These are phyloP conservation scores for Columba janthina DNA, from an alignment of 2,113 vertebrate species.

Conservation along the genomic window DNA sequence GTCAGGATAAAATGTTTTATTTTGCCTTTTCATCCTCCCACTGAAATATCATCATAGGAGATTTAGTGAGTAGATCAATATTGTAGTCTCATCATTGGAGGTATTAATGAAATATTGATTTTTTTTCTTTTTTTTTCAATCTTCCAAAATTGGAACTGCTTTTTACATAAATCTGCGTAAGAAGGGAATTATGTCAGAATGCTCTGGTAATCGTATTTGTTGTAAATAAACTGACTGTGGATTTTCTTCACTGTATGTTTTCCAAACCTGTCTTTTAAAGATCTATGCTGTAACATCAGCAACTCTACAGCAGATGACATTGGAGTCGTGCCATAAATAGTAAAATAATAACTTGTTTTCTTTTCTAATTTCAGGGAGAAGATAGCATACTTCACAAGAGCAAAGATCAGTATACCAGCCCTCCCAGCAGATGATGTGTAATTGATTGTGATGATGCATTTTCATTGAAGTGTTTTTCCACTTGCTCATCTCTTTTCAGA, in stretches of 20 bases:
- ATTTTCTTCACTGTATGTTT: background rate
- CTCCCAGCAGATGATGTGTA: slow-evolving; percentile 85
- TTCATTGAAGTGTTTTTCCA: slow-evolving; percentile 36
- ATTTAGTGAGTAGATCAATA: background rate
- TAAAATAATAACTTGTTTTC: background rate
- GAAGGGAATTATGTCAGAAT: background rate
- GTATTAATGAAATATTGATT: background rate
- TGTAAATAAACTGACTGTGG: background rate
- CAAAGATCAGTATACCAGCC: slow-evolving; percentile 83
- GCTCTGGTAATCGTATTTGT: background rate
- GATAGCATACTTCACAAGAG: slow-evolving; percentile 86
- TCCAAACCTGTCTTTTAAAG: background rate
- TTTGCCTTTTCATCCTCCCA: background rate
- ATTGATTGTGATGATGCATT: background rate
- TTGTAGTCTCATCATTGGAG: background rate
- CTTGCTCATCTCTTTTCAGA: slow-evolving; percentile 54
- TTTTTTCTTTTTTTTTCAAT: background rate
- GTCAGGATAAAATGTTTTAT: background rate
- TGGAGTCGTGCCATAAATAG: background rate
- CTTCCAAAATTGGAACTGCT: background rate
- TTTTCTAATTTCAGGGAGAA: slow-evolving; percentile 77
- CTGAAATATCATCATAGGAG: background rate
- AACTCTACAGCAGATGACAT: background rate
- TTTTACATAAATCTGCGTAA: background rate
- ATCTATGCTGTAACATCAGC: background rate